A percentile compares a stretch with the other conserved stretches of the same genome.
phyloP scores from a whole-genome alignment of 2,113 vertebrate genomes.

The Tychaedon coryphoeus region DNA sequence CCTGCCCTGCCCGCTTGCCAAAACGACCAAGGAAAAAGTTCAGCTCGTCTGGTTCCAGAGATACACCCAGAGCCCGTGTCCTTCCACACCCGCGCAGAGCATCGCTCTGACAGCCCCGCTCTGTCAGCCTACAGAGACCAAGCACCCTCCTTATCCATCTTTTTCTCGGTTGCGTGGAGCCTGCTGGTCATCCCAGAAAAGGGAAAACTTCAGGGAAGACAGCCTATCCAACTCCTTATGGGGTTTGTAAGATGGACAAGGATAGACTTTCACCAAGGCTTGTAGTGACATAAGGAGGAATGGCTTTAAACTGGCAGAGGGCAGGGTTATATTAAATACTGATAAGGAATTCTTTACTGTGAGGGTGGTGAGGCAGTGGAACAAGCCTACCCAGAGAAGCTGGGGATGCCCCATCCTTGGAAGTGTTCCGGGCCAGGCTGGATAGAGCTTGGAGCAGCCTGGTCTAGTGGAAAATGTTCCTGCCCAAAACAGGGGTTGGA shows the following conservation, averaged over 20 bases:
- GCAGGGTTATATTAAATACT: neutral
- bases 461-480: neutral
- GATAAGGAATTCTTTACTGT: neutral
- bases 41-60: too few species aligned
- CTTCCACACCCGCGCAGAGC: neutral
- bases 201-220: neutral
- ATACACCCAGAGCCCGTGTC: neutral
- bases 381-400: neutral
- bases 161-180: too few species aligned
- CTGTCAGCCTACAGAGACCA: neutral
- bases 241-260: neutral
- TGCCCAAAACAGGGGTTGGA: neutral
- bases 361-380: neutral
- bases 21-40: neutral
- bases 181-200: neutral
- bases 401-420: neutral
- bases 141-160: too few species aligned
- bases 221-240: neutral
- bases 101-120: neutral
- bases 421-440: neutral
- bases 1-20: neutral
- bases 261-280: neutral
- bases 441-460: neutral
- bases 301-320: neutral
- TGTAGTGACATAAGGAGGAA: neutral